Conservation (phyloP, 2,888 invertebrate genomes). For the Dicyrtoma fusca region DNA sequence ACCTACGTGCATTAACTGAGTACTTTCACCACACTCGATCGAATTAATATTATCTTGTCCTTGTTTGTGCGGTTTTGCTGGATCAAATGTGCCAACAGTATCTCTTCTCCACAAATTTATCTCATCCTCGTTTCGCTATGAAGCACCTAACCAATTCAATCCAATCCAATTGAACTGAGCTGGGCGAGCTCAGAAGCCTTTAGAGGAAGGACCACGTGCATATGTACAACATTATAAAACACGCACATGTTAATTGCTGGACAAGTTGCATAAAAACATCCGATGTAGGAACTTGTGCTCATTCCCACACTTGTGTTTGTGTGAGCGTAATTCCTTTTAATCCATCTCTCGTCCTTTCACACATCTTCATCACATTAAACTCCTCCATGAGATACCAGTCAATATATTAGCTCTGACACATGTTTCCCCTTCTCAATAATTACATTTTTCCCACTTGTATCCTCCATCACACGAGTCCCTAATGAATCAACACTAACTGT, state of each 20-base stretch:
- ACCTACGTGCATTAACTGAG: background rate
- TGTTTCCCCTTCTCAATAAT: conserved; percentile 27
- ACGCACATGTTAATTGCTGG: conserved; percentile 7
- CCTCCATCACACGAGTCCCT: conserved; percentile 23
- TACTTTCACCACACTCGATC: too few relatives aligned
- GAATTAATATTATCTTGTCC: conserved; percentile 9
- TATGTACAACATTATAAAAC: background rate
- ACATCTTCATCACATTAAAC: background rate
- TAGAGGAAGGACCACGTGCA: background rate
- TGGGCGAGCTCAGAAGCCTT: too few relatives aligned
- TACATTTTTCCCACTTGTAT: conserved; percentile 13
- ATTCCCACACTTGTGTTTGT: background rate
- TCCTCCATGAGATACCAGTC: too few relatives aligned
- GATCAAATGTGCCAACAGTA: conserved; percentile 5
- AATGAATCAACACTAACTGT: conserved; percentile 19
- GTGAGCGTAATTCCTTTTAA: conserved; percentile 16
- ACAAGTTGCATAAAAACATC: background rate
- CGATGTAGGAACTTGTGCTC: background rate
- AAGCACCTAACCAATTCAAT: background rate
- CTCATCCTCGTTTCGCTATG: too few relatives aligned
- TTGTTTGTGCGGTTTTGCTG: background rate
- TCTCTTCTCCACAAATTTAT: background rate
- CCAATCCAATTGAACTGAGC: background rate
- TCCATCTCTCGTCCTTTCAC: conserved; percentile 14
- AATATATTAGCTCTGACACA: background rate